These are phyloP conservation scores for Indri indri DNA, from an alignment of 2,113 vertebrate genomes.

Conservation along the genomic window DNA sequence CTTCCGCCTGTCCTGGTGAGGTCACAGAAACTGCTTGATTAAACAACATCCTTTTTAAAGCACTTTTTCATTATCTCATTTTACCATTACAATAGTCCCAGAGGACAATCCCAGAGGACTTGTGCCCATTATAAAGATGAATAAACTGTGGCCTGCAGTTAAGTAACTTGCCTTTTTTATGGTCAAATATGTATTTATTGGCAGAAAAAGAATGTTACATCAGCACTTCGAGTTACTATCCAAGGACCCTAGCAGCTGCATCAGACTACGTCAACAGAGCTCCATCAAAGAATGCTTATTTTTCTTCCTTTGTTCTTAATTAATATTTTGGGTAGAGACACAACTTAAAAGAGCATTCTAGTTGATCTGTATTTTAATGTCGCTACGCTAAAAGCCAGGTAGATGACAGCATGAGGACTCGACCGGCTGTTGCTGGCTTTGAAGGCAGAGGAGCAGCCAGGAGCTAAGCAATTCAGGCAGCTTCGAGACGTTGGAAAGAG, in stretches of 20 bases:
- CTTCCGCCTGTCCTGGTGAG: background rate
- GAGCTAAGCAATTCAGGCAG: no score
- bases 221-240: background rate
- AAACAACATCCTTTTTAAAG: background rate
- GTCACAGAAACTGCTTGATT: slow-evolving; percentile 19
- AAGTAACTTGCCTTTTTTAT: background rate
- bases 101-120: background rate
- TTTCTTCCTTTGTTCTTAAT: background rate
- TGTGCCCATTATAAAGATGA: background rate
- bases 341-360: background rate
- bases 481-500: background rate
- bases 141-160: background rate
- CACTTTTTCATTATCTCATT: background rate
- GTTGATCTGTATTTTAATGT: background rate
- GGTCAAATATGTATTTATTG: no score
- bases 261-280: background rate
- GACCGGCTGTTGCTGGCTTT: background rate
- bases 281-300: background rate
- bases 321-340: background rate
- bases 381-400: background rate
- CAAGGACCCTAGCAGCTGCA: background rate
- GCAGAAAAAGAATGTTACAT: background rate
- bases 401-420: rapidly evolving
- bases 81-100: background rate
- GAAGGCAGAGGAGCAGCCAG: background rate